Evolutionary conservation across 64 coral and sea anemone species (phyloP).

Genomic region (Porites lutea): DNA sequence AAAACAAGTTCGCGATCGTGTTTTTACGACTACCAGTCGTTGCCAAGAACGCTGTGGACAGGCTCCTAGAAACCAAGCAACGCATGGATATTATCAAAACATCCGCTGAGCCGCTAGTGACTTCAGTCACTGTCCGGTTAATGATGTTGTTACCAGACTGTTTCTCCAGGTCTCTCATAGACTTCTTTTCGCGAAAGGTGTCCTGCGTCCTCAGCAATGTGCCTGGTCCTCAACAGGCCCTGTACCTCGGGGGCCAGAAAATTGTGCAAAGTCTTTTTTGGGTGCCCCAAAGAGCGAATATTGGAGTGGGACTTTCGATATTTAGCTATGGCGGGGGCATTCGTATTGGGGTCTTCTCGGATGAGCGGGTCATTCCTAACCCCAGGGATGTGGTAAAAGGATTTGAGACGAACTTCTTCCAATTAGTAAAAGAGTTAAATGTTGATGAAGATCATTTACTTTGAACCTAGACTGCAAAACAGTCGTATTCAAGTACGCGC

Average conservation of each 20-base stretch:
- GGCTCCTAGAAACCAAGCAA: constrained; percentile 79
- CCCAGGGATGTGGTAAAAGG: constrained; percentile 64
- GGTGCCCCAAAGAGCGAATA: constrained; percentile 92
- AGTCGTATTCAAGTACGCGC: too few relatives aligned
- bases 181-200: constrained; percentile 93
- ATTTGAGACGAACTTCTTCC: constrained; percentile 79
- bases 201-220: constrained; percentile 94
- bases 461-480: too few relatives aligned
- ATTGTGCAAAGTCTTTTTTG: constrained; percentile 87
- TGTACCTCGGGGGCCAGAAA: constrained; percentile 84
- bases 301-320: constrained; percentile 92
- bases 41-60: constrained; percentile 66
- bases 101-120: constrained; percentile 96
- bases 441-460: constrained; percentile 39
- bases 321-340: constrained; percentile 95
- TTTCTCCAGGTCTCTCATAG: constrained; percentile 78
- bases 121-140: constrained; percentile 73
- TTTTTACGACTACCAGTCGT: constrained; percentile 86
- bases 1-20: constrained; percentile 95
- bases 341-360: constrained; percentile 78
- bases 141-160: constrained; percentile 93
- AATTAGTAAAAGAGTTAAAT: constrained; percentile 81
- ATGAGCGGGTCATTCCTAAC: constrained; percentile 72
- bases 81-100: constrained; percentile 96
- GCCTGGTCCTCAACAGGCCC: constrained; percentile 80